Evolutionary conservation across 2,113 vertebrate species (phyloP).

Genomic region (Megalops atlanticus): DNA sequence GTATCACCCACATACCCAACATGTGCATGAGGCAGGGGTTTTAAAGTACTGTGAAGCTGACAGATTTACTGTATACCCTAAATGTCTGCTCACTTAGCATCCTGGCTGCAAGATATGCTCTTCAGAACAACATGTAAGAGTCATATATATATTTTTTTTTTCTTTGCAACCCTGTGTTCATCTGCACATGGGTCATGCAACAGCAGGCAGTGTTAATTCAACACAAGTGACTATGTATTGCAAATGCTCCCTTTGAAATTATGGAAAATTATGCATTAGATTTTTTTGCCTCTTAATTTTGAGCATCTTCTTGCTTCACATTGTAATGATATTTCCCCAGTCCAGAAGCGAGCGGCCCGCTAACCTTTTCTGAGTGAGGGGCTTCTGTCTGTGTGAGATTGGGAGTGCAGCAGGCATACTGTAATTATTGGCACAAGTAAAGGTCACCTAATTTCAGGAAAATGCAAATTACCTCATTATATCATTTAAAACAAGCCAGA

Average conservation of each 20-base stretch:
- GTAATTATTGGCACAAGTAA: slow-evolving; percentile 87
- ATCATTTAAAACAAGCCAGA: slow-evolving; percentile 71
- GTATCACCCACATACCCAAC: too few species aligned
- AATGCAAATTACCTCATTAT: slow-evolving; percentile 83
- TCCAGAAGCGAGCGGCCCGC: slow-evolving; percentile 70
- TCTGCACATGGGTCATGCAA: neutral
- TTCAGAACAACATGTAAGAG: too few species aligned
- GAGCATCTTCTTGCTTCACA: slow-evolving; percentile 61
- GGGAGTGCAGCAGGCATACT: slow-evolving; percentile 53
- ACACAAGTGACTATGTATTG: neutral
- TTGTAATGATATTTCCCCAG: slow-evolving; percentile 65
- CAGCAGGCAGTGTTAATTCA: neutral
- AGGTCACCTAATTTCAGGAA: slow-evolving; percentile 79
- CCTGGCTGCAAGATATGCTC: neutral
- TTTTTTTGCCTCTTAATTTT: slow-evolving; percentile 54
- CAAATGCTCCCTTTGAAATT: neutral
- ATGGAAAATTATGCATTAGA: slow-evolving; percentile 16
- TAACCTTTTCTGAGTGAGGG: slow-evolving; percentile 72
- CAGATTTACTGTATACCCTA: neutral
- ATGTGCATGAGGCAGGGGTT: neutral
- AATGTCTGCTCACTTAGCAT: neutral
- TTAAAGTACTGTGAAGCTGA: neutral
- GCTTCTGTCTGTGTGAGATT: slow-evolving; percentile 55
- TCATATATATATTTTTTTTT: too few species aligned
- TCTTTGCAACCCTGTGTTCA: neutral